Evolutionary conservation across 2,797 vertebrate species (phyloP), one percentile per base, ranked within the genome.

Genomic region (Labroides dimidiatus): DNA sequence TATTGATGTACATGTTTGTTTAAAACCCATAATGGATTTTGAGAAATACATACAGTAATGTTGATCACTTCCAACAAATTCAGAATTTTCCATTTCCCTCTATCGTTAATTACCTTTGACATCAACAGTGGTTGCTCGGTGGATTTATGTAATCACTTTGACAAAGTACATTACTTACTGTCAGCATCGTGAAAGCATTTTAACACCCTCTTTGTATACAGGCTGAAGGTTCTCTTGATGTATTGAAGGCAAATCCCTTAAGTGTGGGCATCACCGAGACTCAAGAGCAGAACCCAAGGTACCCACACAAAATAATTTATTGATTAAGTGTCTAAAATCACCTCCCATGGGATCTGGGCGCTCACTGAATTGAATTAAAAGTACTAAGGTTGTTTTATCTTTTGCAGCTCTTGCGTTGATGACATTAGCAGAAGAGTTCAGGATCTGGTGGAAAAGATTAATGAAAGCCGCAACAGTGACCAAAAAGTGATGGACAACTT

Each of bases 401-500:
- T 0, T 43, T 59, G 15, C 30, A 91, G 82, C 42, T 65, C 55
- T 43, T 49, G 14, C 41, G 69, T 90, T 33, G 74, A 86, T 14
- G 59, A 70, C 52, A 85, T 91, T 62, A 88, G 72, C 56, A 77
- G 51, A n/a, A 81, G 57, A 70, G 76, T 64, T 0, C 75, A 89
- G 63, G 75, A 82, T 17, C 37, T 84, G 51, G 77, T 93, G 14
- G 77, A 83, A 58, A 87, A 80, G 41, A 86, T 91, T 4, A 91
- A 92, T 57, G 10, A 52, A 23, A 65, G 67, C 14, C 90, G 91
- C 63, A 53, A 58, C 54, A 78, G 50, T 47, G 84, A 92, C 73
- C 85, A 87, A 62, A 77, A 82, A 42, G 55, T 86, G 65, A 86
- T 91, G 30, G 82, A 85, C 36, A 66, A 27, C 63, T 91, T 87